These are phyloP conservation scores for Batillaria attramentaria DNA, from an alignment of 1,140 invertebrate genomes.

Conservation along the genomic window DNA sequence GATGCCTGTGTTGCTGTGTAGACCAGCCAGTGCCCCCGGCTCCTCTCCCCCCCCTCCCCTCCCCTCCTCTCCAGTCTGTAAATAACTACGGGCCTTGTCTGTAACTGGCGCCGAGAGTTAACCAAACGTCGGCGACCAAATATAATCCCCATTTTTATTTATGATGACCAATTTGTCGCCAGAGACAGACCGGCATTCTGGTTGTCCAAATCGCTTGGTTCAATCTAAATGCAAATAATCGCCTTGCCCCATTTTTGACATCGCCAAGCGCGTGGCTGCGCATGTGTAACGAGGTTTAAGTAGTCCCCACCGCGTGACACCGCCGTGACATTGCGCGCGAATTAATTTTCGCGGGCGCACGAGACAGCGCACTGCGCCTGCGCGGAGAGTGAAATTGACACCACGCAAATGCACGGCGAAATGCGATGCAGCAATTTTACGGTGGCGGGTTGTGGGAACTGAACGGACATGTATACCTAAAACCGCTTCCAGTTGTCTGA, in stretches of 20 bases:
- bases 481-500: too few species aligned
- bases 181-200: not conserved
- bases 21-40: too few species aligned
- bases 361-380: not conserved
- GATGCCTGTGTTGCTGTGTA: too few species aligned
- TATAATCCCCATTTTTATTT: not conserved
- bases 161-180: not conserved
- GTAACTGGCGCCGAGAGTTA: too few species aligned
- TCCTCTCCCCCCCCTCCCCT: too few species aligned
- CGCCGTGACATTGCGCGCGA: not conserved
- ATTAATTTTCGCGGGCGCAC: not conserved
- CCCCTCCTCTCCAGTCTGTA: too few species aligned
- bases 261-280: not conserved
- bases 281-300: not conserved
- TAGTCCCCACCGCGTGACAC: not conserved
- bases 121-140: too few species aligned
- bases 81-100: too few species aligned
- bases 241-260: slow-evolving; percentile 8
- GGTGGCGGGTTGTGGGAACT: too few species aligned
- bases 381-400: not conserved
- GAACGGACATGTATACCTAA: too few species aligned
- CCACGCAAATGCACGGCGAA: not conserved
- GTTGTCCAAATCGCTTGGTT: not conserved
- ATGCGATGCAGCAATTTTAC: not conserved
- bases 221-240: slow-evolving; percentile 36